Conservation (phyloP, 1,140 invertebrate species). For the Drosophila albomicans region DNA sequence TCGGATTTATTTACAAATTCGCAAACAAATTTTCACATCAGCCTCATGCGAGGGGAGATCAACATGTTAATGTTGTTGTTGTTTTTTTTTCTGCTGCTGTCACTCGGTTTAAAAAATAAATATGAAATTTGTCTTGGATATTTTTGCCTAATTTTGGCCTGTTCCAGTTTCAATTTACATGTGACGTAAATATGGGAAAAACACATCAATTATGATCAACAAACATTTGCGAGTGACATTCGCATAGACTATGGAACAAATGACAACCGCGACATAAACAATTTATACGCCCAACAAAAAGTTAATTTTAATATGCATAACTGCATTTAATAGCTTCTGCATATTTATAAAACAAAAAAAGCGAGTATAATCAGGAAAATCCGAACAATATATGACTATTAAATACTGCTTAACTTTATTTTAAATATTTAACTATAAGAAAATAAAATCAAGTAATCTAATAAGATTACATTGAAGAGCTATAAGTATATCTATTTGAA, state of each 20-base stretch:
- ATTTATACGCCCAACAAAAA: slow-evolving; percentile 70
- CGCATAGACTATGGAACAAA: background rate
- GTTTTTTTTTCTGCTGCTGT: background rate
- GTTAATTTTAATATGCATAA: slow-evolving; percentile 76
- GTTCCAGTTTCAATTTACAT: slow-evolving; percentile 38
- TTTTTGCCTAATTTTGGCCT: slow-evolving; percentile 3
- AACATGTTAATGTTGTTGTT: background rate
- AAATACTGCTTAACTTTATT: too few relatives aligned
- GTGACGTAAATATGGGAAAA: slow-evolving; percentile 3
- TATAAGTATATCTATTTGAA: too few relatives aligned
- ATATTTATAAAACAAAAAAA: slow-evolving; percentile 59
- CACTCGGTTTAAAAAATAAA: slow-evolving; percentile 17
- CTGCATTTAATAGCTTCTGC: slow-evolving; percentile 76
- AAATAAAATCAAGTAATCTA: too few relatives aligned
- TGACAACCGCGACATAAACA: slow-evolving; percentile 68
- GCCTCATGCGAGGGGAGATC: background rate
- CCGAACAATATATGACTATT: background rate
- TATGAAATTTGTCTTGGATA: slow-evolving; percentile 36
- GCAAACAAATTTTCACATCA: slow-evolving; percentile 81
- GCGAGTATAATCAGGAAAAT: background rate
- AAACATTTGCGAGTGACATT: slow-evolving; percentile 32
- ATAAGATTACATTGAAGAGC: background rate
- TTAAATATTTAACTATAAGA: too few relatives aligned
- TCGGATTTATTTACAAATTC: slow-evolving; percentile 83
- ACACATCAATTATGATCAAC: slow-evolving; percentile 70